phyloP scores from a whole-genome alignment of 2,113 vertebrate species.

The Callorhinus ursinus region DNA sequence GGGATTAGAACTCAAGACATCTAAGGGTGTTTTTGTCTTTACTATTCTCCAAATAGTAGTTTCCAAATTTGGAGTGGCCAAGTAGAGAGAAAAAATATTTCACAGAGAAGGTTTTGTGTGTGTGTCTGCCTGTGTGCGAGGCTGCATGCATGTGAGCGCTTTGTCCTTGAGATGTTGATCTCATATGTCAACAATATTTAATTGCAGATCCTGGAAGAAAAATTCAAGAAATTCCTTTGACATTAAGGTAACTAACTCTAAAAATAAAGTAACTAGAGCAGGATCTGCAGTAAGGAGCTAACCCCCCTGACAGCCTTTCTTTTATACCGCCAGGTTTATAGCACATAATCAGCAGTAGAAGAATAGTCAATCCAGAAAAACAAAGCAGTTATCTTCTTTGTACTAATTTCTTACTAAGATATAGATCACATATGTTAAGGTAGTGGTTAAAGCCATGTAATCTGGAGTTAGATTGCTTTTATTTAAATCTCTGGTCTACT shows the following conservation, averaged over 20 bases:
- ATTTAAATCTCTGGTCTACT: background rate
- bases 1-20: background rate
- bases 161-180: background rate
- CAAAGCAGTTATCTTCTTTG: background rate
- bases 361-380: background rate
- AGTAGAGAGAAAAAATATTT: background rate
- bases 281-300: background rate
- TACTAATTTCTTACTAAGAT: background rate
- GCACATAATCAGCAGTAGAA: background rate
- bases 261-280: background rate
- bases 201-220: background rate
- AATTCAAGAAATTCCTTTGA: background rate
- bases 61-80: background rate
- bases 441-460: background rate
- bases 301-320: background rate
- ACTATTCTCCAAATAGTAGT: background rate
- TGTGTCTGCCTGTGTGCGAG: fast-evolving
- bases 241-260: background rate
- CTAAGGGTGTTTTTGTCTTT: background rate
- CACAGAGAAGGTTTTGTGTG: background rate
- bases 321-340: background rate
- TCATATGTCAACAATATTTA: background rate
- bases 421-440: background rate
- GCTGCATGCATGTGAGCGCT: fast-evolving
- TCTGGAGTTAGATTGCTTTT: background rate